These are phyloP conservation scores for Polypterus bichir DNA, from an alignment of 2,113 vertebrate species.

Conservation along the genomic window DNA sequence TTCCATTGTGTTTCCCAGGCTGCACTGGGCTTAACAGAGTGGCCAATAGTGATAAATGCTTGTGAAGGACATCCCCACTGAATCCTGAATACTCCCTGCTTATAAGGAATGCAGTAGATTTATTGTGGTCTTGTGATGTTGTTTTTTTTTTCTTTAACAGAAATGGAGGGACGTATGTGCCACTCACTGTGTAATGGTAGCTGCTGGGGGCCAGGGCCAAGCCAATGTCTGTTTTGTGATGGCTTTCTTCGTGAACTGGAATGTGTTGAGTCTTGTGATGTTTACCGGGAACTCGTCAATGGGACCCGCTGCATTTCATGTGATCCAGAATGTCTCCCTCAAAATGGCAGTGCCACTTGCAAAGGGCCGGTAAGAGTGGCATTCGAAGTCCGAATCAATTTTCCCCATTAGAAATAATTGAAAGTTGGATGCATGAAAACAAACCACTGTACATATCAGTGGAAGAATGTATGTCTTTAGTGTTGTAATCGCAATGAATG, in stretches of 20 bases:
- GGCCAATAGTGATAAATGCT: too few species aligned
- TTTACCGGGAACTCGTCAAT: constrained; percentile 61
- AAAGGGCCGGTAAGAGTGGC: constrained; percentile 64
- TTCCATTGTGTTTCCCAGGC: too few species aligned
- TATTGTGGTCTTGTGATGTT: too few species aligned
- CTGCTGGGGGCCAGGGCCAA: constrained; percentile 83
- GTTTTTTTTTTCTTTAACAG: constrained; percentile 31
- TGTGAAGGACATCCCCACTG: too few species aligned
- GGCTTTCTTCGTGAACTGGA: constrained; percentile 66
- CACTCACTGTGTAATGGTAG: constrained; percentile 58
- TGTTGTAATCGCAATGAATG: background rate
- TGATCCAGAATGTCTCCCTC: constrained; percentile 71
- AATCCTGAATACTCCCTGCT: too few species aligned
- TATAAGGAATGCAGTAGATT: too few species aligned
- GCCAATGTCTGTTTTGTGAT: constrained; percentile 71
- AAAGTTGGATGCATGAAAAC: background rate
- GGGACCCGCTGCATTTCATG: constrained; percentile 62
- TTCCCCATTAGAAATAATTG: too few species aligned
- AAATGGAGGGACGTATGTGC: constrained; percentile 48
- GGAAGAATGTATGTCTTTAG: background rate
- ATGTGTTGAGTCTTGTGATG: constrained; percentile 76
- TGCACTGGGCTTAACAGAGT: too few species aligned
- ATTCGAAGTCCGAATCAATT: too few species aligned
- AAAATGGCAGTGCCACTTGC: constrained; percentile 75
- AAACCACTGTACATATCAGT: background rate